Evolutionary conservation across 2,797 vertebrate species (phyloP), one percentile per base, ranked within the genome.

Genomic region (Holocentrus rufus): DNA sequence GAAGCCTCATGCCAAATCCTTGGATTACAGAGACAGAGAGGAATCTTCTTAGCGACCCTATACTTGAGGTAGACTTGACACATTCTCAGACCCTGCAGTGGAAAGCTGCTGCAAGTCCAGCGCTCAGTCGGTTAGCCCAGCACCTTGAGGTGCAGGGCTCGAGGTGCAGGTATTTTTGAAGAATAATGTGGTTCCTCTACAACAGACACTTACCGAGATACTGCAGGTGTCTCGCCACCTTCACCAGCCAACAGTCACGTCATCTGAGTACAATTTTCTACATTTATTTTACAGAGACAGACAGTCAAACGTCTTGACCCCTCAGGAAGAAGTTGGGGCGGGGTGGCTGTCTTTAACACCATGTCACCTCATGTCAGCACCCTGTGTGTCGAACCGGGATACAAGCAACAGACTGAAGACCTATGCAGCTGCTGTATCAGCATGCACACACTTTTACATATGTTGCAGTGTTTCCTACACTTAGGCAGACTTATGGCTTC

Each of bases 1-100:
- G 55, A 83, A 82, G 71, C 69, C 65, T 66, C 18, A 52, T 57
- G 65, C 60, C 54, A 87, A 88, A 81, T 85, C 83, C 71, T 62
- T 76, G 81, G 79, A 89, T 87, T 86, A 89, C 63, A 73, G 39
- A 22, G 60, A 64, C 30, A 76, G 34, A 14, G 53, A 2, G 39
- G 69, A 70, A 50, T 59, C 68, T 61, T 74, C 73, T 79, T 72
- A 72, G 60, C 58, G 44, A 62, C 13, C 61, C 52, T 46, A 34
- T 62, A 73, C 49, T 23, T 3, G 47, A 71, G 25, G 27, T 68
- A 23, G 46, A 68, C 34, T 54, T 46, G 46, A 64, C 50, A 49
- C 64, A 27, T 62, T 39, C 57, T 56, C 1, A 50, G 18, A 62
- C 20, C n/a, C n/a, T 14, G 44, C 5, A 52, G 39, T 42, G n/a